phyloP scores from a whole-genome alignment of 2,113 vertebrate species.

The Ictalurus furcatus region DNA sequence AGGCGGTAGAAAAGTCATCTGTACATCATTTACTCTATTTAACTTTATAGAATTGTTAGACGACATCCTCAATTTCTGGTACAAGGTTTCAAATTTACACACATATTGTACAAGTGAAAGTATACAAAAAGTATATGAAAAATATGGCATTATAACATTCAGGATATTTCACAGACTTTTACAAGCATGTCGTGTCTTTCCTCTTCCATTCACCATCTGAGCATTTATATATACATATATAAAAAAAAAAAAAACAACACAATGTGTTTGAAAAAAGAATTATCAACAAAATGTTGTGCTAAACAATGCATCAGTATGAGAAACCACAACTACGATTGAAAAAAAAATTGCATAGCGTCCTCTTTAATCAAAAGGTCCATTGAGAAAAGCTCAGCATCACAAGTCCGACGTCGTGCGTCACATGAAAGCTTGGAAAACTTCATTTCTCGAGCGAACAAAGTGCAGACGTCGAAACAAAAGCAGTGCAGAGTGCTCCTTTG shows the following conservation, averaged over 20 bases:
- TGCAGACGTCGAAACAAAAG: conserved; percentile 44
- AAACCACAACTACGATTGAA: conserved; percentile 22
- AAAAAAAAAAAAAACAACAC: conserved; percentile 63
- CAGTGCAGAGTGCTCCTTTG: conserved; percentile 45
- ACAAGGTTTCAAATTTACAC: conserved; percentile 87
- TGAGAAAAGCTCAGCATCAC: conserved; percentile 32
- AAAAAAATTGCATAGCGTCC: conserved; percentile 77
- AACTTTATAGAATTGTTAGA: conserved; percentile 83
- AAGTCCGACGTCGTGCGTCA: conserved; percentile 10
- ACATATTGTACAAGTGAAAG: conserved; percentile 79
- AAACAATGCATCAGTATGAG: conserved; percentile 51
- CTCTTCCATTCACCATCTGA: background rate
- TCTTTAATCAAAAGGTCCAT: conserved; percentile 59
- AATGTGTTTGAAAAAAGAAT: background rate
- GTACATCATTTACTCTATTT: conserved; percentile 83
- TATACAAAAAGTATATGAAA: conserved; percentile 19
- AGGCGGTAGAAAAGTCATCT: conserved; percentile 74
- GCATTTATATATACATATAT: background rate
- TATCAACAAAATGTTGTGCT: conserved; percentile 37
- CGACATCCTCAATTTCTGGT: conserved; percentile 85
- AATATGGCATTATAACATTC: conserved; percentile 53
- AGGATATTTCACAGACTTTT: conserved; percentile 75
- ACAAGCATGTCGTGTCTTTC: conserved; percentile 52
- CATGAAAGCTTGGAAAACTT: conserved; percentile 31
- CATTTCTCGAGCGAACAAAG: conserved; percentile 49